Base-by-base conservation (phyloP, 2,888 invertebrate genomes). In the Phania funesta region DNA sequence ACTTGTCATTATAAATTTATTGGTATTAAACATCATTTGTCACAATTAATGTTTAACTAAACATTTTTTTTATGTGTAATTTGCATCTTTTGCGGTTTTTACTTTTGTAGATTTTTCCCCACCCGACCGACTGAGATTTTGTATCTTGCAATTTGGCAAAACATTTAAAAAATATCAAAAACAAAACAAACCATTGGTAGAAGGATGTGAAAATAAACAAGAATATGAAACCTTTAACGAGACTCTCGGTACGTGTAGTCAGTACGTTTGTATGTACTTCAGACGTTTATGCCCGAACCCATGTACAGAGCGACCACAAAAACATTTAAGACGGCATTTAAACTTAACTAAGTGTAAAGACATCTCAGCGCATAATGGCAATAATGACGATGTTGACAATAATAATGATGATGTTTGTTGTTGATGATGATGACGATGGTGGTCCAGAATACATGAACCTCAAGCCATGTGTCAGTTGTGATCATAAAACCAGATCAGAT, bases 31-130 rank as follows among this genome's bases (percentile, higher is more conserved):
- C 83, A 80, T 80, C 73, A 79, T 84, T 84, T 84, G 82, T 80
- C 83, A 83, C 80, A 83, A 83, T 84, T 80, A 77, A 84, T 77
- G 75, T 78, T 75, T 60, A 65, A 65, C 67, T 60, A 80, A 73
- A 83, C 46, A 50, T 58, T 70, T 76, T 68, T 46, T 48, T 24
- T 35, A n/a, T 56, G 70, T 70, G 70, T 77, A 85, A 86, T 86
- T 86, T 86, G 84, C 85, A 86, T 85, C 85, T 83, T 78, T 56
- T 87, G 86, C 83, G 87, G 86, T 84, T 84, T 83, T 32, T 65
- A 48, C 54, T 38, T 44, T 76, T 74, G n/a, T 44, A 64, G 70
- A 64, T 80, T 83, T 76, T 26, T 50, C n/a, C n/a, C 11, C 38
- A n/a, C 38, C 20, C 29, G n/a, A n/a, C n/a, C 62, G 22, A 41